Evolutionary conservation across 2,797 vertebrate genomes (phyloP), one percentile per base, ranked within the genome.

Genomic region (Tympanoctomys barrerae): DNA sequence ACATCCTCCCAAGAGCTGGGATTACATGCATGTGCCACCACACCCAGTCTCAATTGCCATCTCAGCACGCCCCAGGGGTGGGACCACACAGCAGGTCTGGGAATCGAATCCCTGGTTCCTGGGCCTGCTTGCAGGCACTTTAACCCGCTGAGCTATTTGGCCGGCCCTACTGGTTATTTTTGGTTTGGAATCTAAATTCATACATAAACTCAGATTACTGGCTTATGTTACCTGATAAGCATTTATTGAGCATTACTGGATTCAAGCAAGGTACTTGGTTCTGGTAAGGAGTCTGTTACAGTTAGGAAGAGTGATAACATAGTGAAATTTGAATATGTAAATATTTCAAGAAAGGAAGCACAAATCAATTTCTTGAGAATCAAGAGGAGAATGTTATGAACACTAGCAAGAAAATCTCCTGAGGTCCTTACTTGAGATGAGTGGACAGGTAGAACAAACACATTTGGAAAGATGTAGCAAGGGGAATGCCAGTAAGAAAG

Each of bases 141-240:
- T 49, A 49, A 11, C 11, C 49, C 6, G 9, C 49, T 49, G 49
- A 49, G 49, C 49, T 49, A 49, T 49, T 49, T 8, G 49, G 8
- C 49, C 1, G 49, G 1, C 49, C 11, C 49, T 49, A 52, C 59
- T 26, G 7, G 24, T 59, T 80, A 42, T 10, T 19, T 86, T 90
- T 87, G 79, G 31, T n/a, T 52, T 87, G 52, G 73, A n/a, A 80
- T 91, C 62, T 85, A 49, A 88, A 54, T 85, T 93, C 70, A 33
- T 19, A 0, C 62, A 39, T 91, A 91, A 93, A 52, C 26, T 93
- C 42, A 28, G 18, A 31, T 62, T 61, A n/a, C 8, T 84, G 77
- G 59, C 18, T 71, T 39, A 62, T 78, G 18, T 46, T 82, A 64
- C 70, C 31, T 49, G 62, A 49, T 90, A 83, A 87, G 11, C 59